Evolutionary conservation across 2,888 invertebrate genomes (phyloP).

Genomic region (Athetis lepigone): DNA sequence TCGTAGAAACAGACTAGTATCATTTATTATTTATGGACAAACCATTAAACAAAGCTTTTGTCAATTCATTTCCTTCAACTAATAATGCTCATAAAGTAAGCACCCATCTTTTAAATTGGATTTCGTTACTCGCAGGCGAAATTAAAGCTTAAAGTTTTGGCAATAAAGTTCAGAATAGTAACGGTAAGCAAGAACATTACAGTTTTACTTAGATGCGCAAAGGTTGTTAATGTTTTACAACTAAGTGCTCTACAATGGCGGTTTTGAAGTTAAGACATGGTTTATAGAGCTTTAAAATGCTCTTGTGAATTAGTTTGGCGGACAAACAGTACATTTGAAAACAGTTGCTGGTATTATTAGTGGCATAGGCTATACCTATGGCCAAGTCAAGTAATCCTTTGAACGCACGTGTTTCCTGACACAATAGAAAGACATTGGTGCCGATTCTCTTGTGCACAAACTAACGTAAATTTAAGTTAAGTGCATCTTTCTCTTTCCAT

Average conservation of each 20-base stretch:
- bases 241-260: constrained; percentile 21
- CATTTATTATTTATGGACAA: not conserved
- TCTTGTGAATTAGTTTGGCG: constrained; percentile 13
- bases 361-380: no score
- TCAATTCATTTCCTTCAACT: constrained; percentile 21
- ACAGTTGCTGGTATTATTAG: no score
- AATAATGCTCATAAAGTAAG: constrained; percentile 43
- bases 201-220: constrained; percentile 19
- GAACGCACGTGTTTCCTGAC: no score
- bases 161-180: constrained; percentile 2
- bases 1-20: not conserved
- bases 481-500: no score
- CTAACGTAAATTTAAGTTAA: no score
- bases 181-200: constrained; percentile 2
- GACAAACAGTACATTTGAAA: no score
- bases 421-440: no score
- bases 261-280: constrained; percentile 20
- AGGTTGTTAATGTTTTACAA: constrained; percentile 14
- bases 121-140: not conserved
- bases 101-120: constrained; percentile 23
- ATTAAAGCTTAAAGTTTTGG: not conserved
- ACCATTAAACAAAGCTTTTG: constrained; percentile 1
- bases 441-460: no score
- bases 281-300: constrained; percentile 17
- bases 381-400: no score